Percentiles rank a stretch among this genome's conserved stretches.
Evolutionary conservation across 2,113 vertebrate genomes (phyloP).

Genomic region (Sardina pilchardus): DNA sequence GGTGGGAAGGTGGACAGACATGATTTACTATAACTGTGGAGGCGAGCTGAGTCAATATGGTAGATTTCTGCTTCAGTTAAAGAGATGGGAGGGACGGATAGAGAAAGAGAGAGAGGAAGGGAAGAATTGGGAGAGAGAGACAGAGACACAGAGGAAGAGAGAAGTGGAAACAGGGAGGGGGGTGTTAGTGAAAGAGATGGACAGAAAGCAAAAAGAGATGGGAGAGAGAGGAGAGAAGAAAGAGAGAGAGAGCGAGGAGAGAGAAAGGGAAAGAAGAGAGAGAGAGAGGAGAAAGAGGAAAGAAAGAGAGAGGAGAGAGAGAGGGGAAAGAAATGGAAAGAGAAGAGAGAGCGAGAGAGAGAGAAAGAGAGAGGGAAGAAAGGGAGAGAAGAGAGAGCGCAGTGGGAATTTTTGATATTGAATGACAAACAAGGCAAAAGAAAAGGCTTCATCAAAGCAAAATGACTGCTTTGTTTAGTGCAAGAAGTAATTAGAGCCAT

Average conservation of each 20-base stretch:
- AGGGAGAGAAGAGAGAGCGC: slow-evolving; percentile 50
- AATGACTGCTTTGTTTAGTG: slow-evolving; percentile 71
- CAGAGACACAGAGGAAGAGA: not conserved
- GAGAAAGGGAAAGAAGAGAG: no score
- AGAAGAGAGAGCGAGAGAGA: not conserved
- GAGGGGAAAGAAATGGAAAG: not conserved
- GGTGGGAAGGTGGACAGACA: slow-evolving; percentile 50
- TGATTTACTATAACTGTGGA: slow-evolving; percentile 36
- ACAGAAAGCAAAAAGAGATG: no score
- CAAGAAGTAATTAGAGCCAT: slow-evolving; percentile 66
- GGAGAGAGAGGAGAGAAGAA: not conserved
- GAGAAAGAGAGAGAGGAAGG: not conserved
- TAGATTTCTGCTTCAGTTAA: not conserved
- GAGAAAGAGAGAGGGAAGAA: slow-evolving; percentile 54
- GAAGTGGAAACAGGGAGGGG: not conserved
- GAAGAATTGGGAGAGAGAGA: not conserved
- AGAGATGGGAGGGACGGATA: slow-evolving; percentile 14
- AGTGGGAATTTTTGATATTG: slow-evolving; percentile 46
- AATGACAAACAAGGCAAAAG: slow-evolving; percentile 55
- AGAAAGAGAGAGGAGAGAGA: not conserved
- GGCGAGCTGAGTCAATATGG: not conserved
- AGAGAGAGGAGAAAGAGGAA: not conserved
- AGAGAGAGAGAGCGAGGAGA: not conserved
- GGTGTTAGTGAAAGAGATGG: no score
- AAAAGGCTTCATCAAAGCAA: slow-evolving; percentile 69